phyloP scores from a whole-genome alignment of 2,113 vertebrate species.

The Boulengerochromis microlepis region DNA sequence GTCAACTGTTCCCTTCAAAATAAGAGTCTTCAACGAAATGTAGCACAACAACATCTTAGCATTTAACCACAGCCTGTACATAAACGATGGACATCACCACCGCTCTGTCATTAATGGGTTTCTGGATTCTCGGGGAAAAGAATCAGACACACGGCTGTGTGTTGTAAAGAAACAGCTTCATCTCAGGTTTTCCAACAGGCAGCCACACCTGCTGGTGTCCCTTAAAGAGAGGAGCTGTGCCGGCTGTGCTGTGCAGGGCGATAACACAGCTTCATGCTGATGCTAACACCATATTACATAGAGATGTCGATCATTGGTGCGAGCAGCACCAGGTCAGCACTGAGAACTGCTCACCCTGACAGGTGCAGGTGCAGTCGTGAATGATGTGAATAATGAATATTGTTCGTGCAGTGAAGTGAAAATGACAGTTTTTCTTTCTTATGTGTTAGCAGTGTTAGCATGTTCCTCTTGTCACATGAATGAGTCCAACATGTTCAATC shows the following conservation, averaged over 20 bases:
- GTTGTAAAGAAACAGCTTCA: not conserved
- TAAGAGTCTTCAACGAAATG: not conserved
- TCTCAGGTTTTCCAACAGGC: not conserved
- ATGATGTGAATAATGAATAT: not conserved
- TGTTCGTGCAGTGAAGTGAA: not conserved
- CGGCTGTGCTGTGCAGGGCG: not conserved
- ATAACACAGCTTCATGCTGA: not conserved
- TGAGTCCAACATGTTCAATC: not conserved
- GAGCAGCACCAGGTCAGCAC: not conserved
- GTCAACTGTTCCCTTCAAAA: not conserved
- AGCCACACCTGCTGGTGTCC: not conserved
- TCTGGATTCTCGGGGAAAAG: not conserved
- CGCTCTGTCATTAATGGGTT: not conserved
- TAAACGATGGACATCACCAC: not conserved
- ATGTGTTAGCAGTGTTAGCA: not conserved
- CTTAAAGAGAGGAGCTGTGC: too few relatives aligned
- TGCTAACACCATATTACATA: not conserved
- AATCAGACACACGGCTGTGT: not conserved
- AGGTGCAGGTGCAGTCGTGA: not conserved
- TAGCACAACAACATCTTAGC: not conserved
- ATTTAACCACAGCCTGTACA: not conserved
- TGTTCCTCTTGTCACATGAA: fast-evolving
- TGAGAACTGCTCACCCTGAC: not conserved
- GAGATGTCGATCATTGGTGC: not conserved
- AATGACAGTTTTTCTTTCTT: not conserved